Conservation (phyloP, 2,888 invertebrate genomes). For the Strigamia maritima region DNA sequence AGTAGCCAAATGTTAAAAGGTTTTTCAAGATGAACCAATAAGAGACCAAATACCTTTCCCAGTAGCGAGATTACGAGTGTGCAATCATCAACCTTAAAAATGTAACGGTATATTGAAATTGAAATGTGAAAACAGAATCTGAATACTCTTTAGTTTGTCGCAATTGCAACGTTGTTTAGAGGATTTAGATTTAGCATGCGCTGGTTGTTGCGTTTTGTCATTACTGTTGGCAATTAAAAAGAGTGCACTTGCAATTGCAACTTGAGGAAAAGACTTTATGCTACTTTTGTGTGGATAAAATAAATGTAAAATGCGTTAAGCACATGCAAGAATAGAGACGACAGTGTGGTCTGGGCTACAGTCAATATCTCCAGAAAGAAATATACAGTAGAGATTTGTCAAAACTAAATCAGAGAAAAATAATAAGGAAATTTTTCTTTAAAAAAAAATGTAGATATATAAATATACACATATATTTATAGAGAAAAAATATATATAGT, state of each 20-base stretch:
- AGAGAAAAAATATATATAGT: slow-evolving; percentile 44
- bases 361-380: neutral
- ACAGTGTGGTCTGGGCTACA: slow-evolving; percentile 12
- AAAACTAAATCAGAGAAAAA: neutral
- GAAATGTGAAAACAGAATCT: too few species aligned
- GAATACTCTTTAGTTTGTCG: too few species aligned
- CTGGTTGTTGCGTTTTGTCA: too few species aligned
- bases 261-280: neutral
- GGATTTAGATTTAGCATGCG: too few species aligned
- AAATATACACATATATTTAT: slow-evolving; percentile 47
- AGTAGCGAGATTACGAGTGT: neutral
- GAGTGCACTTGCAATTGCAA: neutral
- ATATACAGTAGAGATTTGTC: neutral
- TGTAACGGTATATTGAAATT: too few species aligned
- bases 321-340: slow-evolving; percentile 14
- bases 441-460: slow-evolving; percentile 49
- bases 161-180: too few species aligned
- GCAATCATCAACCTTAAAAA: too few species aligned
- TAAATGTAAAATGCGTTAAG: slow-evolving; percentile 1
- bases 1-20: neutral
- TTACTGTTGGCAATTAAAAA: too few species aligned
- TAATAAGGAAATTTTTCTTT: slow-evolving; percentile 53
- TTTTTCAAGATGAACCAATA: neutral
- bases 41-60: neutral
- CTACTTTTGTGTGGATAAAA: neutral